Base-by-base conservation (phyloP, 1,140 invertebrate species). In the Phymastichus coffea region DNA sequence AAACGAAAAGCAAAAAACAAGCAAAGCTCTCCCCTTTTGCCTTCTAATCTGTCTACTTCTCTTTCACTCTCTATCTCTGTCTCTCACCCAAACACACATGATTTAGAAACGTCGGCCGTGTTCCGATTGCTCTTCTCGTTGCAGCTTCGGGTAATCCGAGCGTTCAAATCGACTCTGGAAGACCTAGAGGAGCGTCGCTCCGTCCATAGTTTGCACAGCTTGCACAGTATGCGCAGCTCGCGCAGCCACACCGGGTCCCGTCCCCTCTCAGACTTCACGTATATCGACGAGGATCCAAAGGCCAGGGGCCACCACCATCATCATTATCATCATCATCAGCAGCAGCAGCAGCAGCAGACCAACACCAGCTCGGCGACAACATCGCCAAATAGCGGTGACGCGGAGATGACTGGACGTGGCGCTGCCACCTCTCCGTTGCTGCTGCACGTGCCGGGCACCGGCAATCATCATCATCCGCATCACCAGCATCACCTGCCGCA, bases 71-170 rank as follows among this genome's bases (percentile, higher is more conserved):
- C 40, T 33, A 30, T 20, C 25, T 40, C 30, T 56, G 22, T 63
- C 49, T 64, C 35, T 63, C 47, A 14, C n/a, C 43, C 8, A 4
- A 20, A 48, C 51, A 63, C 30, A 60, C 15, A 57, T 38, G 12
- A 47, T 10, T 55, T 17, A 51, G 35, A 60, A 37, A 72, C 66
- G 70, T 69, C 70, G 72, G 72, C 73, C 70, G 77, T 78, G 73
- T 76, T 73, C 77, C 70, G 74, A 71, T 78, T 70, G 75, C 72
- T 72, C 76, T 74, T 74, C 70, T 77, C 77, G 71, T 93, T 93
- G 85, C 94, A 99, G 97, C 91, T 99, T 85, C 93, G 97, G 85
- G 97, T 99, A 84, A 97, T 99, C 84, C 93, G 96, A 86, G 97
- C 97, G 79, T 99, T 99, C 93, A 97, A 95, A 86, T 98, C 95